Percentiles rank a stretch among this genome's conserved stretches.
Evolutionary conservation across 2,888 invertebrate species (phyloP).

Genomic region (Limnephilus marmoratus): DNA sequence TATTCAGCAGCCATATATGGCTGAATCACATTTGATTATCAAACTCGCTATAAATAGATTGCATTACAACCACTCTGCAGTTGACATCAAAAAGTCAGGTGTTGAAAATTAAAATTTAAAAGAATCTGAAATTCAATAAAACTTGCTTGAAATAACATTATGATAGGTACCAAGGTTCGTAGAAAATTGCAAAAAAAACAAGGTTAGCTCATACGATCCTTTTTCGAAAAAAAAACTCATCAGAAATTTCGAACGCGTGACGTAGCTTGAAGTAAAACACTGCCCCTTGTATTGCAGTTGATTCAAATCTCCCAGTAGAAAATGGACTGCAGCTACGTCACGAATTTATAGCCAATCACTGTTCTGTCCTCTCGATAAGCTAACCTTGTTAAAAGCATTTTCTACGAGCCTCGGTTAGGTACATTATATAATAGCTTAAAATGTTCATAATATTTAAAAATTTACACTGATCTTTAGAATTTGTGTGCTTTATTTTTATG

Average conservation of each 20-base stretch:
- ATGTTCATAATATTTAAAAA: neutral
- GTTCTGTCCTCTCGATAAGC: too few relatives aligned
- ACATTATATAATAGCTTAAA: neutral
- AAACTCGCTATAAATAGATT: neutral
- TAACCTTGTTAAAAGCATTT: too few relatives aligned
- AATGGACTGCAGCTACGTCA: too few relatives aligned
- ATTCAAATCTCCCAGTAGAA: too few relatives aligned
- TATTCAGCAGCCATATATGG: neutral
- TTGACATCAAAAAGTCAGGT: neutral
- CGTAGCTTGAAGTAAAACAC: too few relatives aligned
- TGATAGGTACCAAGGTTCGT: too few relatives aligned
- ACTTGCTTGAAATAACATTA: neutral
- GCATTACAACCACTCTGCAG: neutral
- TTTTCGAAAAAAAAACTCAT: too few relatives aligned
- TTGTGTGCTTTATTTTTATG: neutral
- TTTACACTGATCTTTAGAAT: neutral
- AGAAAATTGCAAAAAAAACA: too few relatives aligned
- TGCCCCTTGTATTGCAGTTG: too few relatives aligned
- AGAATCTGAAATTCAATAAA: neutral
- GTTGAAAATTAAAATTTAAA: neutral
- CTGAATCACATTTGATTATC: neutral
- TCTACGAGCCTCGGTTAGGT: neutral
- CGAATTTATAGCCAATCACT: too few relatives aligned
- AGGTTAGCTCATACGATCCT: too few relatives aligned
- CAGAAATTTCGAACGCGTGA: too few relatives aligned